These are phyloP conservation scores for Oreocharis arfaki DNA, from an alignment of 2,113 vertebrate species.

Conservation along the genomic window DNA sequence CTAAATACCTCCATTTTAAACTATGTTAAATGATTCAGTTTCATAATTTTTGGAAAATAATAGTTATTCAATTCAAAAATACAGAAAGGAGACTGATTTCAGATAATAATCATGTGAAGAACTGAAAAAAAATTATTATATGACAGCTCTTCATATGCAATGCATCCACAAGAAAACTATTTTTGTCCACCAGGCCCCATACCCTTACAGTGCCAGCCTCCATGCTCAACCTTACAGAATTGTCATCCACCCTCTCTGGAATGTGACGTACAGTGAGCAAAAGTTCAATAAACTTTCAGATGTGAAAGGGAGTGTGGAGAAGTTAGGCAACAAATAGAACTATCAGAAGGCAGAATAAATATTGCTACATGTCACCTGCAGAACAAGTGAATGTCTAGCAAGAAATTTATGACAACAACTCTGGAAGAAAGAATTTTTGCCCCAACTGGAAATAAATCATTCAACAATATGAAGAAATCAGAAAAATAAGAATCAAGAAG, in stretches of 20 bases:
- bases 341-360: slow-evolving; percentile 17
- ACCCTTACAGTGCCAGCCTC: neutral
- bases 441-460: slow-evolving; percentile 7
- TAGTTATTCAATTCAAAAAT: neutral
- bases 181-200: neutral
- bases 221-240: neutral
- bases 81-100: neutral
- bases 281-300: slow-evolving; percentile 35
- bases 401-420: slow-evolving; percentile 23
- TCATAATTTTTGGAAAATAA: neutral
- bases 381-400: neutral
- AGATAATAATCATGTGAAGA: neutral
- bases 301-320: slow-evolving; percentile 17
- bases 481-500: neutral
- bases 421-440: neutral
- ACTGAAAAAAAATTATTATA: neutral
- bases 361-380: slow-evolving; percentile 18
- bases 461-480: slow-evolving; percentile 18
- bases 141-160: neutral
- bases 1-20: neutral
- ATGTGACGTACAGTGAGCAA: neutral
- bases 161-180: neutral
- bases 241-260: neutral
- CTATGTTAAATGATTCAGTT: neutral
- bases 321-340: neutral